Base-by-base conservation (phyloP, 1,140 invertebrate species). In the Penaeus vannamei region DNA sequence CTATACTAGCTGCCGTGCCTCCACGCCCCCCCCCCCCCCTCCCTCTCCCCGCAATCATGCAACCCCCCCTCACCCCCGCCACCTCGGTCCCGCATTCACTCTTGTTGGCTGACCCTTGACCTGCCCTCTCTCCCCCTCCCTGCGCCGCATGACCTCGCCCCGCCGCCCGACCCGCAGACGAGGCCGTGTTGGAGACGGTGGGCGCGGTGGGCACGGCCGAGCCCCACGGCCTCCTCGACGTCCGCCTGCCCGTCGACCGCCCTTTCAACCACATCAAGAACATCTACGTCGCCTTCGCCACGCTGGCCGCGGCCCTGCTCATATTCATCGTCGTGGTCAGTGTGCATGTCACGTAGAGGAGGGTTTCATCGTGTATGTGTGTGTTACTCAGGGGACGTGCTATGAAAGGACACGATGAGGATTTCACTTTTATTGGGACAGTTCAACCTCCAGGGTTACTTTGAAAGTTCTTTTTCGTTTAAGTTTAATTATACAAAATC, bases 281-380 rank as follows among this genome's bases (percentile, higher is more conserved):
- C 59, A 88, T 88, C 86, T 88, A 88, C 64, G 86, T 88, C n/a
- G 86, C 86, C 32, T 69, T 88, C 4, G 80, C 86, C 19, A 88
- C 86, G 3, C 80, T 88, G 64, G 86, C 80, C 23, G 61, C 86
- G 1, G 86, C 86, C 0, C 80, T 88, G 0, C 80, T 88, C 12
- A 88, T 88, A 10, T 88, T 88, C 59, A 60, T 76, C 23, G 32
- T 88, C 4, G 86, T 88, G 86, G 86, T 88, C 32, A 84, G 86
- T 76, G 1, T 53, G 12, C 14, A 12, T 0, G 42, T 46, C 3
- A 53, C 12, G 12, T 0, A 42, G 8, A 42, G 36, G 4, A 42
- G 1, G 1, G 4, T 7, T 42, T 42, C 36, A 7, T 42, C 36
- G 36, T 42, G 36, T 42, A 0, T 42, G 36, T 42, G 36, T 42